A percentile compares a stretch with the other conserved stretches of the same genome.
Evolutionary conservation across 23 tunicate species (phyloP).

Genomic region (Trididemnum clinides): DNA sequence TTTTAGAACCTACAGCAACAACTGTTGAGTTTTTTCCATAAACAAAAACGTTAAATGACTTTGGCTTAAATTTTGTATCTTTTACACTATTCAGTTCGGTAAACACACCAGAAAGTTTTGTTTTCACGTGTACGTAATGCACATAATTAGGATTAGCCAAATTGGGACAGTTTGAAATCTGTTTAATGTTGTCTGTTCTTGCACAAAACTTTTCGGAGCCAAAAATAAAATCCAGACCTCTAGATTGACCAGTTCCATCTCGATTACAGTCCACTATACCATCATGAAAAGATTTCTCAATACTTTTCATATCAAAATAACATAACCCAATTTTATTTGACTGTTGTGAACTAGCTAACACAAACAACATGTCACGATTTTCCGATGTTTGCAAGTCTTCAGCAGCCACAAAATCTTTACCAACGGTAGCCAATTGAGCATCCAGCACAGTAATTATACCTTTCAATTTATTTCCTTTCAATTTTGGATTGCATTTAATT

Average conservation of each 20-base stretch:
- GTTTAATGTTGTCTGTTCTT: background rate
- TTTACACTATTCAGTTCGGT: too few relatives aligned
- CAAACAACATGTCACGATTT: background rate
- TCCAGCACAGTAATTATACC: too few relatives aligned
- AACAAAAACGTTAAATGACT: background rate
- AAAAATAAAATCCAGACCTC: background rate
- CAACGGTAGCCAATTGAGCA: slow-evolving; percentile 47
- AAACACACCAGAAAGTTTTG: background rate
- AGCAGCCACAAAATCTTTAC: slow-evolving; percentile 15
- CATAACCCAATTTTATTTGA: background rate
- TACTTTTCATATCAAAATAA: slow-evolving; percentile 2
- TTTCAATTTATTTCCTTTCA: background rate
- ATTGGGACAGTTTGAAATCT: slow-evolving; percentile 18
- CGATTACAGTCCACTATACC: background rate
- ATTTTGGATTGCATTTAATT: slow-evolving; percentile 35
- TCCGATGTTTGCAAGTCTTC: background rate
- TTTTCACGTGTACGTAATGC: background rate
- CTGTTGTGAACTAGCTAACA: background rate
- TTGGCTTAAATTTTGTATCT: background rate
- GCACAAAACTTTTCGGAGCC: background rate
- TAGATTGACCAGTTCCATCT: background rate
- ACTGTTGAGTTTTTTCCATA: slow-evolving; percentile 2
- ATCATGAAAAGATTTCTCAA: slow-evolving; percentile 1
- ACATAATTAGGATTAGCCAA: background rate
- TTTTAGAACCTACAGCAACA: slow-evolving; percentile 36